Evolutionary conservation across 2,888 invertebrate species (phyloP), one percentile per base, ranked within the genome.

Genomic region (Pelosia muscerda): DNA sequence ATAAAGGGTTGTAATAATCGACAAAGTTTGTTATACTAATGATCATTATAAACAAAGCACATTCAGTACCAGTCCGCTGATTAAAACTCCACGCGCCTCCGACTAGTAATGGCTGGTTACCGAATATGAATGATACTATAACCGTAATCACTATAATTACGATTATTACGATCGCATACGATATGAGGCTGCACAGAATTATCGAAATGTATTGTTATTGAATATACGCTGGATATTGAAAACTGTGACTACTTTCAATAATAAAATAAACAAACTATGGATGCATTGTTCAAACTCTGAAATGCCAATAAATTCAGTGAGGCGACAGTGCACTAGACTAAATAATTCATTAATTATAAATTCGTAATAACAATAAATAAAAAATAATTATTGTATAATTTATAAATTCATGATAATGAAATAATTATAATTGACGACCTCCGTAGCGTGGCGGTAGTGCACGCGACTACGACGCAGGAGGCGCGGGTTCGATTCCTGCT

Each of bases 131-230:
- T 62, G 61, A 22, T 53, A 26, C 49, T n/a, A 62, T 49, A 62
- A 53, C 49, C 49, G 28, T 49, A 62, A 62, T 62, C 49, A 49
- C 13, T 49, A n/a, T 62, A 62, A 62, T 62, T 62, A 62, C 26
- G 49, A 49, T 28, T 49, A 38, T 22, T 49, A 13, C 8, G 26
- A 22, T 49, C 42, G 22, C 22, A 26, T 53, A 13, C 10, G 42
- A 42, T 22, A 22, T 60, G n/a, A 42, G 9, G 23, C n/a, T 10
- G 19, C 25, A 25, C 28, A 13, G 61, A 49, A 25, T 55, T 25
- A 55, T 28, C 11, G 22, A n/a, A 6, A 62, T 28, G 2, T 2
- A 28, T 49, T 26, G 38, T 38, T 38, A 15, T 38, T n/a, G 22
- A 26, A 31, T 57, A 26, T 28, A 22, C 38, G 19, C 4, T 19